Evolutionary conservation across 2,113 vertebrate species (phyloP).

Genomic region (Chaetura pelagica): DNA sequence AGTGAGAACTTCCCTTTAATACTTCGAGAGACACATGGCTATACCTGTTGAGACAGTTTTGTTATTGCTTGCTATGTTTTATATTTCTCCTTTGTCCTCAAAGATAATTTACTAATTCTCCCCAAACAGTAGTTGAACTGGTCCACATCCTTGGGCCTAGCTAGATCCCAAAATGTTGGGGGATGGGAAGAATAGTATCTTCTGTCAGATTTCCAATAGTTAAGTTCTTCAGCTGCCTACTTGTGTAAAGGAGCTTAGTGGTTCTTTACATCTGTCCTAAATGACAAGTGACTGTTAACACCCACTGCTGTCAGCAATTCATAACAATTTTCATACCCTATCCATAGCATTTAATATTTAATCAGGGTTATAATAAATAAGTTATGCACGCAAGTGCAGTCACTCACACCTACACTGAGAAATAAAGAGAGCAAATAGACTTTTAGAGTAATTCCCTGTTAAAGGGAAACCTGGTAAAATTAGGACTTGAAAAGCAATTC

Average conservation of each 20-base stretch:
- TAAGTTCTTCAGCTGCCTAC: neutral
- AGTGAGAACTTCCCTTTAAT: neutral
- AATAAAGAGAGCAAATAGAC: neutral
- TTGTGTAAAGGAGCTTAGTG: neutral
- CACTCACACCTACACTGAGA: neutral
- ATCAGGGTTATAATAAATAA: slow-evolving; percentile 31
- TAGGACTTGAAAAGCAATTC: neutral
- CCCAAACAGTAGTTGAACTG: neutral
- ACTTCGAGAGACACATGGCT: neutral
- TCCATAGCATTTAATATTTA: slow-evolving; percentile 12
- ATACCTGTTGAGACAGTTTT: neutral
- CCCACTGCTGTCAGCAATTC: neutral
- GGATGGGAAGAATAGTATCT: neutral
- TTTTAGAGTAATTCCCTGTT: neutral
- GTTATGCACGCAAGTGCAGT: neutral
- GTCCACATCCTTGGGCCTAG: neutral
- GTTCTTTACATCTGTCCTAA: slow-evolving; percentile 4
- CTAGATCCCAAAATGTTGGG: neutral
- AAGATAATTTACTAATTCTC: neutral
- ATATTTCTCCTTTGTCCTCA: neutral
- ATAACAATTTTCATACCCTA: slow-evolving; percentile 1
- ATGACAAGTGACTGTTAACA: slow-evolving; percentile 31
- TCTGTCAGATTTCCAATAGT: neutral
- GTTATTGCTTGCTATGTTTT: neutral
- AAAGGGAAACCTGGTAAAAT: neutral